A percentile compares a stretch with the other conserved stretches of the same genome.
Evolutionary conservation across 2,888 invertebrate genomes (phyloP).

Genomic region (Pocota personata): DNA sequence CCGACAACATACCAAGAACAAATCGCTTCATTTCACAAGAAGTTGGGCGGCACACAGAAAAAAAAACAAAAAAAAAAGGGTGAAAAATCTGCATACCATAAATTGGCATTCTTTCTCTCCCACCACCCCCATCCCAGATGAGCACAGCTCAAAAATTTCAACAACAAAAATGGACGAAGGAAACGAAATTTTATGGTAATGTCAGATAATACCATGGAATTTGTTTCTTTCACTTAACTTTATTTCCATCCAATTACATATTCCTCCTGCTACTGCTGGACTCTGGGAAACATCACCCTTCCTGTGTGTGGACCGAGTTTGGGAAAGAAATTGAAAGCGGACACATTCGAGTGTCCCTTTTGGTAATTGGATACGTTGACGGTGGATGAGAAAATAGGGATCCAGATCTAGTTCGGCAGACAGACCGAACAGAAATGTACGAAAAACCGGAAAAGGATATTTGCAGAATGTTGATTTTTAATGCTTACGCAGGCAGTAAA

Average conservation of each 20-base stretch:
- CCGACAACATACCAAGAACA: constrained; percentile 29
- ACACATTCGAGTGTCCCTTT: constrained; percentile 67
- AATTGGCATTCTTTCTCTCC: constrained; percentile 40
- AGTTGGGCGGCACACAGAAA: background rate
- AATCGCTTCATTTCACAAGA: constrained; percentile 56
- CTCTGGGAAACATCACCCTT: background rate
- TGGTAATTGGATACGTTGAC: constrained; percentile 66
- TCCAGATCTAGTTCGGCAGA: background rate
- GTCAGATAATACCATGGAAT: constrained; percentile 70
- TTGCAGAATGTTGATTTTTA: constrained; percentile 72
- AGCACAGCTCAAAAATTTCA: constrained; percentile 57
- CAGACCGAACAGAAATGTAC: constrained; percentile 14
- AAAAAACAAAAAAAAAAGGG: constrained; percentile 31
- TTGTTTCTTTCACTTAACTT: constrained; percentile 73
- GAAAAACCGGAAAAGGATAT: constrained; percentile 63
- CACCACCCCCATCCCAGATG: background rate
- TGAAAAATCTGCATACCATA: constrained; percentile 62
- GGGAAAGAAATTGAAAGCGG: constrained; percentile 55
- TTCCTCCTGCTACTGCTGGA: constrained; percentile 23
- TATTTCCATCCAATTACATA: constrained; percentile 74
- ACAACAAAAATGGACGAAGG: constrained; percentile 47
- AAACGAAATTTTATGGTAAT: constrained; percentile 70
- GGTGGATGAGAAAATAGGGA: constrained; percentile 33
- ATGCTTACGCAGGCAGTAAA: constrained; percentile 71
- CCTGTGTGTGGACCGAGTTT: background rate